phyloP scores from a whole-genome alignment of 2,888 invertebrate genomes.

The Boloria selene region DNA sequence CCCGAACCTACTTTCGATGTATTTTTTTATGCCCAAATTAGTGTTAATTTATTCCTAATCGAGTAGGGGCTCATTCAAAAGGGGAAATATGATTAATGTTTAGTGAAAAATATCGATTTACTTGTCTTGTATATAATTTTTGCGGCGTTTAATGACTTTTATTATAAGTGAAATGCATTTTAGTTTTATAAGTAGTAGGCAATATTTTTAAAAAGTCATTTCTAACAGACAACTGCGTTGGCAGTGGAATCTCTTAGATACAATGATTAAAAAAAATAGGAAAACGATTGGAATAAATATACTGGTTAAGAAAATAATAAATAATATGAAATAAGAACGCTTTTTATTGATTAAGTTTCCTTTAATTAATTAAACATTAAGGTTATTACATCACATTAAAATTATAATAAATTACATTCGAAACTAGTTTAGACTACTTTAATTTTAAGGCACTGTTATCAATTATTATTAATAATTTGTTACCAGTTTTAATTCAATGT shows the following conservation, averaged over 20 bases:
- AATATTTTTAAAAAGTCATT: conserved; percentile 79
- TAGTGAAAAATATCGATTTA: conserved; percentile 68
- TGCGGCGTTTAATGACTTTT: conserved; percentile 75
- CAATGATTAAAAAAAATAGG: conserved; percentile 79
- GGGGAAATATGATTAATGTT: conserved; percentile 52
- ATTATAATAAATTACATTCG: background rate
- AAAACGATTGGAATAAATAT: conserved; percentile 80
- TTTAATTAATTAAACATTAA: conserved; percentile 3
- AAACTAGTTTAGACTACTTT: no score
- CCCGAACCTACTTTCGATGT: conserved; percentile 44
- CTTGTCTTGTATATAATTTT: conserved; percentile 79
- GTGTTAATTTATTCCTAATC: conserved; percentile 37
- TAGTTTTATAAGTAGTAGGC: conserved; percentile 81
- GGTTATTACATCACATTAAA: background rate
- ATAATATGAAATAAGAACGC: conserved; percentile 71
- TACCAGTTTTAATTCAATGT: background rate
- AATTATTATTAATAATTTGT: no score
- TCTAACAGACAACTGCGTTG: conserved; percentile 74
- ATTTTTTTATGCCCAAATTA: conserved; percentile 38
- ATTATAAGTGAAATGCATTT: conserved; percentile 80
- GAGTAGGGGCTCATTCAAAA: conserved; percentile 62
- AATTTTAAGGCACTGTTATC: background rate
- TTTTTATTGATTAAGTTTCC: conserved; percentile 41
- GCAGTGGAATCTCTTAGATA: conserved; percentile 80
- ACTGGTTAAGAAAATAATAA: conserved; percentile 82